A percentile compares a stretch with the other conserved stretches of the same genome.
Conservation (phyloP, 2,888 invertebrate genomes). For the Caenorhabditis angaria region DNA sequence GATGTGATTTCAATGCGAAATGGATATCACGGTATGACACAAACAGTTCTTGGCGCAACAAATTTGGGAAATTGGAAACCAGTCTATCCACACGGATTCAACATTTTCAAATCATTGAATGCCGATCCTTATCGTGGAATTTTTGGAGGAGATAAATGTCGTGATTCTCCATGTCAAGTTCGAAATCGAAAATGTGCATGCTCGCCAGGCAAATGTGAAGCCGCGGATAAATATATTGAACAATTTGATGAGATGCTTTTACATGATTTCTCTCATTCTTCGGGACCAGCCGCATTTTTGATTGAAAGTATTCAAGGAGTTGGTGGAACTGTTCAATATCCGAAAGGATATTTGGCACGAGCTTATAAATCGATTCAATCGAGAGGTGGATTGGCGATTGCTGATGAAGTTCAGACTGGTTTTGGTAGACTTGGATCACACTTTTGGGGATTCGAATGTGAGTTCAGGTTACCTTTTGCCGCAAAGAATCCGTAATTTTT, state of each 20-base stretch:
- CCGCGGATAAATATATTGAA: slow-evolving; percentile 83
- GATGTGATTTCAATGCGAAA: slow-evolving; percentile 86
- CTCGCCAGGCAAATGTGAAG: slow-evolving; percentile 77
- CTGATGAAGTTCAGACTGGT: slow-evolving; percentile 93
- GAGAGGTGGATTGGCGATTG: slow-evolving; percentile 87
- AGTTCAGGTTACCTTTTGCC: slow-evolving; percentile 4
- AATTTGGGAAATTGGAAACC: slow-evolving; percentile 83
- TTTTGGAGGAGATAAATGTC: slow-evolving; percentile 88
- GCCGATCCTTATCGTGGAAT: slow-evolving; percentile 90
- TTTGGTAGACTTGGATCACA: slow-evolving; percentile 92
- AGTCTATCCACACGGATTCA: slow-evolving; percentile 65
- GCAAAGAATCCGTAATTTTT: too few species aligned
- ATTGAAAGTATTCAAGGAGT: slow-evolving; percentile 95
- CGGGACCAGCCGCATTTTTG: slow-evolving; percentile 85
- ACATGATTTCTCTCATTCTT: slow-evolving; percentile 79
- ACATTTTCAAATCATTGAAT: slow-evolving; percentile 80
- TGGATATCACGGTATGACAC: slow-evolving; percentile 91
- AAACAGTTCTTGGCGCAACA: slow-evolving; percentile 84
- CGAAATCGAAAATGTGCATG: slow-evolving; percentile 52
- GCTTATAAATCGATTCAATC: slow-evolving; percentile 83
- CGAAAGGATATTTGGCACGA: slow-evolving; percentile 81
- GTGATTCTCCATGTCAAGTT: slow-evolving; percentile 81
- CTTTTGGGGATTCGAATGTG: slow-evolving; percentile 91
- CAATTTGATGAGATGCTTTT: slow-evolving; percentile 84
- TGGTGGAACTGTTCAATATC: slow-evolving; percentile 91